Conservation (phyloP, 2,113 vertebrate genomes). For the Chloropsis cyanopogon region DNA sequence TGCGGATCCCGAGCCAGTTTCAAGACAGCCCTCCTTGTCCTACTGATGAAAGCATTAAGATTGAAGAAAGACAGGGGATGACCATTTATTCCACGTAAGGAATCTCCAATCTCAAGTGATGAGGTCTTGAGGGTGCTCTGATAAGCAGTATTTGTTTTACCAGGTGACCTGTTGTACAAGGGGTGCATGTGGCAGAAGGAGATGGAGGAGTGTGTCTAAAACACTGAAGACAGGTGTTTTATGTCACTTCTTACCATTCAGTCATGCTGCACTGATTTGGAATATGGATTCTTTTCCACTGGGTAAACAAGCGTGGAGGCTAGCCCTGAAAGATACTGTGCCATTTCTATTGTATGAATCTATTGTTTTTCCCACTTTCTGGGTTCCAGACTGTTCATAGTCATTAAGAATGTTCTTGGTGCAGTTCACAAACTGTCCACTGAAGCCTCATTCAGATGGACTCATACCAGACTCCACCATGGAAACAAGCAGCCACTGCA, state of each 20-base stretch:
- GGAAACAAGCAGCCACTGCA: background rate
- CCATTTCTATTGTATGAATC: background rate
- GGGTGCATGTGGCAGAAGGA: background rate
- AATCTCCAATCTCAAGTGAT: background rate
- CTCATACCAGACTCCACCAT: background rate
- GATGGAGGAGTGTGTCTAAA: background rate
- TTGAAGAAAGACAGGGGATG: slow-evolving; percentile 84
- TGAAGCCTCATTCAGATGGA: background rate
- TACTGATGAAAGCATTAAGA: slow-evolving; percentile 73
- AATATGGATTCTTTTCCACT: background rate
- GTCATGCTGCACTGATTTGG: background rate
- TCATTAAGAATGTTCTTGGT: background rate
- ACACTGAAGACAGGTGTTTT: background rate
- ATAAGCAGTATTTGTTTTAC: background rate
- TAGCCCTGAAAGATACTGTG: background rate
- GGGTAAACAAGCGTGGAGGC: background rate
- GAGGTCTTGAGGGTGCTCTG: background rate
- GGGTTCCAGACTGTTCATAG: background rate
- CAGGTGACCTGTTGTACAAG: background rate
- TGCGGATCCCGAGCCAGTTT: slow-evolving; percentile 81
- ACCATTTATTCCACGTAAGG: slow-evolving; percentile 86
- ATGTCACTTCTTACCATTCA: background rate
- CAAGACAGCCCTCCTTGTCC: slow-evolving; percentile 80
- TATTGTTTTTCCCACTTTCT: background rate
- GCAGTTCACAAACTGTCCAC: background rate